phyloP scores from a whole-genome alignment of 2,797 vertebrate genomes.

The Bryconaethiops microstoma region DNA sequence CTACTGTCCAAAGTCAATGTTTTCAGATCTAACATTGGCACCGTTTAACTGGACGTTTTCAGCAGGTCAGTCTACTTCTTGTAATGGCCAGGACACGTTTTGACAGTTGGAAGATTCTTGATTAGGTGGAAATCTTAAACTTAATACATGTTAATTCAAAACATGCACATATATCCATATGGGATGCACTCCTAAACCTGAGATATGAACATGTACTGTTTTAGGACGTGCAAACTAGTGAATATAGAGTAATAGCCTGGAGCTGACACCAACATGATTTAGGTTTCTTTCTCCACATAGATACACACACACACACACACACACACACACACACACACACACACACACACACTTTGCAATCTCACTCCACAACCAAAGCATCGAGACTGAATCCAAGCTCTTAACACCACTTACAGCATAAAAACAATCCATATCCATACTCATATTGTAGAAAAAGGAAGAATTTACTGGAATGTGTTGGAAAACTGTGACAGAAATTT shows the following conservation, averaged over 20 bases:
- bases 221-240: not conserved
- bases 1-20: slow-evolving; percentile 1
- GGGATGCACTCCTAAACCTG: not conserved
- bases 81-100: not conserved
- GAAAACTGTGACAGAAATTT: not conserved
- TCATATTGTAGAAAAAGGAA: too few species aligned
- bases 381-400: not conserved
- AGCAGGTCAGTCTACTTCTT: not conserved
- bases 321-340: too few species aligned
- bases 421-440: too few species aligned
- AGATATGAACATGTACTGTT: not conserved
- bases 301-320: not conserved
- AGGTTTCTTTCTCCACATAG: not conserved
- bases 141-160: too few species aligned
- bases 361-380: not conserved
- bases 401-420: not conserved
- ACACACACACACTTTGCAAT: too few species aligned
- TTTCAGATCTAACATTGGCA: not conserved
- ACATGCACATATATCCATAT: not conserved
- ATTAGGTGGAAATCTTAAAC: not conserved
- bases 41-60: not conserved
- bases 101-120: not conserved
- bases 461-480: not conserved
- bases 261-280: not conserved
- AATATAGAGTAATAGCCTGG: not conserved